Evolutionary conservation across 2,113 vertebrate species (phyloP).

Genomic region (Chaetodon auriga): DNA sequence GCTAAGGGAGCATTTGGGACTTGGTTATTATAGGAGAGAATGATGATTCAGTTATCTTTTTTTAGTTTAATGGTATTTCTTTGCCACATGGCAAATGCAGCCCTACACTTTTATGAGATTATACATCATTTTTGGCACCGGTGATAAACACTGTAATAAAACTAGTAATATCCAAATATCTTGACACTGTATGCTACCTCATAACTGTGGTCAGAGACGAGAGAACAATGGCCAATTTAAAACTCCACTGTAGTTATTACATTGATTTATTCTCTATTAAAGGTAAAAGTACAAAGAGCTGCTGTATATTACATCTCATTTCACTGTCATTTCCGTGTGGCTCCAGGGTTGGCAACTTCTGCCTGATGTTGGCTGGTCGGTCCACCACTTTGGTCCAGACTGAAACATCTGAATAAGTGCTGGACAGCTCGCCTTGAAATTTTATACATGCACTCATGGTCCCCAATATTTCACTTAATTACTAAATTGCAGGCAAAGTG

Average conservation of each 20-base stretch:
- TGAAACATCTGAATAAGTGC: not conserved
- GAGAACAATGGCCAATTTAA: not conserved
- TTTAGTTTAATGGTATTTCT: constrained; percentile 45
- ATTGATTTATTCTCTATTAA: not conserved
- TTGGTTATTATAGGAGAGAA: constrained; percentile 37
- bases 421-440: not conserved
- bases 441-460: not conserved
- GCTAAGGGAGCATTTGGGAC: constrained; percentile 47
- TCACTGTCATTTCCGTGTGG: not conserved
- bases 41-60: constrained; percentile 53
- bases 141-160: not conserved
- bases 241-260: not conserved
- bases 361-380: not conserved
- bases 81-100: constrained; percentile 27
- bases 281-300: not conserved
- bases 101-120: constrained; percentile 15
- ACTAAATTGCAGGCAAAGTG: not conserved
- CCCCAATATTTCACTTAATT: not conserved
- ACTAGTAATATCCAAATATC: not conserved
- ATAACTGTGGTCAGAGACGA: not conserved
- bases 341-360: not conserved
- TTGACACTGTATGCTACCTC: not conserved
- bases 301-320: not conserved
- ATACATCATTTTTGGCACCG: constrained; percentile 17
- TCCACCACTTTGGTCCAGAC: not conserved